phyloP scores from a whole-genome alignment of 92 coral and sea anemone genomes.

The Hydrozoanthus gracilis region DNA sequence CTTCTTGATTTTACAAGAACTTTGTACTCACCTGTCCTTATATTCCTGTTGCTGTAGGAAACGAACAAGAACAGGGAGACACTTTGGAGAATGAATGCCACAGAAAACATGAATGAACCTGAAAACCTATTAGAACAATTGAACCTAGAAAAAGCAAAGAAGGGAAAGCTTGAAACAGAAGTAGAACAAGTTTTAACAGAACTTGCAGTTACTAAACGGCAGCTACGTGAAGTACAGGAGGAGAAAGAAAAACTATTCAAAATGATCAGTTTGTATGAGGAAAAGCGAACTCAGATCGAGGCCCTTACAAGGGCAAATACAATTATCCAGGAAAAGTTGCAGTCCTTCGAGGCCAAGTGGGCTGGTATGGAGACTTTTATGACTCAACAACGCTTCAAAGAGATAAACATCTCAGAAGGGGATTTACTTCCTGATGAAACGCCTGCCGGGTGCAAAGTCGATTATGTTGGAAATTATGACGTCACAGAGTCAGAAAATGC shows the following conservation, averaged over 20 bases:
- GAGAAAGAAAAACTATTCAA: constrained; percentile 21
- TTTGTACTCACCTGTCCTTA: not conserved
- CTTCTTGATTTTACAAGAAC: not conserved
- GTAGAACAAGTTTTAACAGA: constrained; percentile 4
- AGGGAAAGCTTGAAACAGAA: not conserved
- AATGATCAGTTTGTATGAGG: constrained; percentile 11
- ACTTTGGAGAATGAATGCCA: not conserved
- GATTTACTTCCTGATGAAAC: not conserved
- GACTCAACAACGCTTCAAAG: not conserved
- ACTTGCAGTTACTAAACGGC: constrained; percentile 4
- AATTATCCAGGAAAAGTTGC: constrained; percentile 34
- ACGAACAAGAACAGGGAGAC: not conserved
- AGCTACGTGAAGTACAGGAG: constrained; percentile 3
- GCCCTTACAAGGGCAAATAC: constrained; percentile 19
- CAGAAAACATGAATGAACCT: not conserved
- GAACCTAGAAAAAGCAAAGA: not conserved
- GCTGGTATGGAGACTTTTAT: not conserved
- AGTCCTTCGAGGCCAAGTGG: constrained; percentile 31
- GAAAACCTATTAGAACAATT: not conserved
- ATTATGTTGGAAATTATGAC: not conserved
- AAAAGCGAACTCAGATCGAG: constrained; percentile 30
- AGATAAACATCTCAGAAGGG: not conserved
- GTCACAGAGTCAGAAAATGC: not conserved
- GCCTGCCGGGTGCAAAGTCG: not conserved
- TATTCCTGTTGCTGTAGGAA: not conserved